Evolutionary conservation across 2,113 vertebrate species (phyloP).

Genomic region (Carassius auratus): DNA sequence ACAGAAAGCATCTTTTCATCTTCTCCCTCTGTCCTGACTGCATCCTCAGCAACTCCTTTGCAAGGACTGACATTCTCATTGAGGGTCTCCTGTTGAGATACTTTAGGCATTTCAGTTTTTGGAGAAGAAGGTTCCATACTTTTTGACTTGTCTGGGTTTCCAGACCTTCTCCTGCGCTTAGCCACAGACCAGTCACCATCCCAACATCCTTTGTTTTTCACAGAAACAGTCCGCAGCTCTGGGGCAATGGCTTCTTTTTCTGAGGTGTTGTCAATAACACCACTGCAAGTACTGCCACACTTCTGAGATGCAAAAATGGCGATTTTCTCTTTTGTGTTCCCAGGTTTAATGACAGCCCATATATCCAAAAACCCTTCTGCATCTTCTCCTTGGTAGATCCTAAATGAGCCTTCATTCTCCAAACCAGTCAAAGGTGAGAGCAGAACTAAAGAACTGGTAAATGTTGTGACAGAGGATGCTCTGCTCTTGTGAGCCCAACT

Average conservation of each 20-base stretch:
- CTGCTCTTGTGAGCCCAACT: slow-evolving; percentile 51
- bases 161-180: slow-evolving; percentile 84
- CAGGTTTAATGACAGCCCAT: slow-evolving; percentile 91
- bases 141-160: slow-evolving; percentile 77
- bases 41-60: slow-evolving; percentile 15
- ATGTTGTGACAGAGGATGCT: slow-evolving; percentile 37
- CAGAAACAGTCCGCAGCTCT: slow-evolving; percentile 68
- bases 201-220: slow-evolving; percentile 87
- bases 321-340: slow-evolving; percentile 95
- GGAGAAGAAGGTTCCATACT: slow-evolving; percentile 26
- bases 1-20: slow-evolving; percentile 80
- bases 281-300: slow-evolving; percentile 50
- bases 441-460: slow-evolving; percentile 54
- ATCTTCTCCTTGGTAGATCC: slow-evolving; percentile 79
- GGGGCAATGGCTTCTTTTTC: slow-evolving; percentile 55
- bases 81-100: not conserved
- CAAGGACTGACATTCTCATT: slow-evolving; percentile 18
- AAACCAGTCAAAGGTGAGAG: slow-evolving; percentile 5
- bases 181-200: slow-evolving; percentile 82
- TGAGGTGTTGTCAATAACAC: not conserved
- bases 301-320: slow-evolving; percentile 90
- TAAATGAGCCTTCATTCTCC: slow-evolving; percentile 52
- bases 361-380: slow-evolving; percentile 80
- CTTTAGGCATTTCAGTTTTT: not conserved
- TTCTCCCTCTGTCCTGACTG: slow-evolving; percentile 55